Percentiles rank a stretch among this genome's conserved stretches.
phyloP scores from a whole-genome alignment of 2,888 invertebrate species.

The Drosophila helvetica region DNA sequence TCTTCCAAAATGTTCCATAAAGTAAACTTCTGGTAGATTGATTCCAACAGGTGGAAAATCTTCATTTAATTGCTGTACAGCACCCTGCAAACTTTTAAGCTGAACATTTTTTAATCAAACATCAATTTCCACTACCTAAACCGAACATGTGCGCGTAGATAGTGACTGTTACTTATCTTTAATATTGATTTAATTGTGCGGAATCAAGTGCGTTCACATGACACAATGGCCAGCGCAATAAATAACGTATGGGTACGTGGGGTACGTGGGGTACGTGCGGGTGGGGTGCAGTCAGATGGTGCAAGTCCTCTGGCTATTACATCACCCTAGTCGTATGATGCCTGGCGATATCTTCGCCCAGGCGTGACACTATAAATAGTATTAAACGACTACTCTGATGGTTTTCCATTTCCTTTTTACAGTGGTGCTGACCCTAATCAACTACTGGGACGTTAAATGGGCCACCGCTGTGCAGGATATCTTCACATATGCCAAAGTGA shows the following conservation, averaged over 20 bases:
- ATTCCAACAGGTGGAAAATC: background rate
- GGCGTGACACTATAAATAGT: slow-evolving; percentile 21
- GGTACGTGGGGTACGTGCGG: no score
- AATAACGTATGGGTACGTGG: slow-evolving; percentile 28
- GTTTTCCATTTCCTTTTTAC: slow-evolving; percentile 74
- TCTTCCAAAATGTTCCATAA: no score
- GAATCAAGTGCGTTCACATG: slow-evolving; percentile 44
- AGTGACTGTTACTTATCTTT: slow-evolving; percentile 42
- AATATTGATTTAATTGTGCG: slow-evolving; percentile 61
- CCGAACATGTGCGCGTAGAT: slow-evolving; percentile 20
- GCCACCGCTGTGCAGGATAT: slow-evolving; percentile 98
- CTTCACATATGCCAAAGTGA: slow-evolving; percentile 96
- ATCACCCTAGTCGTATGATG: slow-evolving; percentile 75
- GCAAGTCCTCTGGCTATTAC: slow-evolving; percentile 79
- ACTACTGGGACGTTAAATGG: slow-evolving; percentile 98
- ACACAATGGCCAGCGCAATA: slow-evolving; percentile 33
- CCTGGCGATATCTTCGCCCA: slow-evolving; percentile 31
- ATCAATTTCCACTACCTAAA: slow-evolving; percentile 15
- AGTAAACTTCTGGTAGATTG: no score
- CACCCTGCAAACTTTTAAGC: background rate
- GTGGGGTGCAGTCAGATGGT: slow-evolving; percentile 58
- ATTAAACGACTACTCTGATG: slow-evolving; percentile 10
- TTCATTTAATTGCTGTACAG: background rate
- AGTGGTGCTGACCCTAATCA: slow-evolving; percentile 98
- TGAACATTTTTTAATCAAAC: background rate